Evolutionary conservation across 2,113 vertebrate genomes (phyloP).

Genomic region (Acanthochromis polyacanthus): DNA sequence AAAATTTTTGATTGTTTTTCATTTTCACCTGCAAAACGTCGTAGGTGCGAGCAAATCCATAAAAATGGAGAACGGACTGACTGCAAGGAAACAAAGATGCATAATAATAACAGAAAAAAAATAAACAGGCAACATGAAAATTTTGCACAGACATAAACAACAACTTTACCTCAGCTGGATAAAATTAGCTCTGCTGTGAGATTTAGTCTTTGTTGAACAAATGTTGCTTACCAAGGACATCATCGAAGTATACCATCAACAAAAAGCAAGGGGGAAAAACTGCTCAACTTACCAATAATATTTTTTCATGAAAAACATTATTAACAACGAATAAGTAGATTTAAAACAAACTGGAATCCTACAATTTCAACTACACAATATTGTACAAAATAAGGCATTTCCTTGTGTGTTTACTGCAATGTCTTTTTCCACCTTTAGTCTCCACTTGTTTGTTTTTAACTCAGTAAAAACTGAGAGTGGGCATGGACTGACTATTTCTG

Average conservation of each 20-base stretch:
- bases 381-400: constrained; percentile 99
- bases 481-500: constrained; percentile 82
- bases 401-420: constrained; percentile 98
- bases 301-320: constrained; percentile 64
- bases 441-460: constrained; percentile 75
- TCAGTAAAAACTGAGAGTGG: constrained; percentile 93
- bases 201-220: constrained; percentile 49
- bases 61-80: constrained; percentile 30
- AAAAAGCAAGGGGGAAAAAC: constrained; percentile 47
- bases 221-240: constrained; percentile 51
- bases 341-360: constrained; percentile 93
- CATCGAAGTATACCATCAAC: constrained; percentile 55
- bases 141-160: constrained; percentile 59
- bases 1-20: constrained; percentile 93
- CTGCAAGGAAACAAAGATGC: constrained; percentile 45
- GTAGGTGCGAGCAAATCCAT: constrained; percentile 85
- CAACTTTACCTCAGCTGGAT: constrained; percentile 61
- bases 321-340: constrained; percentile 86
- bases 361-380: constrained; percentile 95
- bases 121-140: constrained; percentile 39
- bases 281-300: constrained; percentile 61
- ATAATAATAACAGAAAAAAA: constrained; percentile 38
- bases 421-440: constrained; percentile 82
- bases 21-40: constrained; percentile 88
- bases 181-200: constrained; percentile 62